Conservation (phyloP, 1,140 invertebrate genomes). For the Telenomus remus region DNA sequence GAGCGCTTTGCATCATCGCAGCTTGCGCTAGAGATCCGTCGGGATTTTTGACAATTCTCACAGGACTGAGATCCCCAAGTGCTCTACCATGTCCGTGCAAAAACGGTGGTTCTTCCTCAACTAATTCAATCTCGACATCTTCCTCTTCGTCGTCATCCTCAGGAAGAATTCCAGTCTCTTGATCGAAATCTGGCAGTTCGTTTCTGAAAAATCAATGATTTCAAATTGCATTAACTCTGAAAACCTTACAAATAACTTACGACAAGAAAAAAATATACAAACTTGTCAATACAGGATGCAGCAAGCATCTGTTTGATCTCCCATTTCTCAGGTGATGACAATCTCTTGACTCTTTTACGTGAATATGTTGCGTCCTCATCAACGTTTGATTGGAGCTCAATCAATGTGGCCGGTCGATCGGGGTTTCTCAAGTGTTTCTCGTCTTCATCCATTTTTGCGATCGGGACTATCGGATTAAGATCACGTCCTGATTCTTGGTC, state of each 20-base stretch:
- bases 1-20: constrained; percentile 99
- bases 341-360: constrained; percentile 88
- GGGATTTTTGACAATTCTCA: constrained; percentile 99
- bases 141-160: constrained; percentile 96
- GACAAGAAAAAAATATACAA: constrained; percentile 12
- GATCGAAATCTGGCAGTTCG: constrained; percentile 94
- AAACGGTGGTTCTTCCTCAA: constrained; percentile 99
- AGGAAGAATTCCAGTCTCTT: constrained; percentile 89
- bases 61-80: constrained; percentile 94
- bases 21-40: constrained; percentile 98
- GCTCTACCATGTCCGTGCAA: constrained; percentile 92
- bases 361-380: constrained; percentile 87
- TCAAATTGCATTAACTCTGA: constrained; percentile 10
- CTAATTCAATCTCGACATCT: constrained; percentile 99
- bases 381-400: constrained; percentile 81
- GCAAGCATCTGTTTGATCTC: constrained; percentile 85
- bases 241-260: no score
- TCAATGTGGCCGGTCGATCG: constrained; percentile 85
- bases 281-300: constrained; percentile 77
- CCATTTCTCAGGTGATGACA: constrained; percentile 97
- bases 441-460: constrained; percentile 75
- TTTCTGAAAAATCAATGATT: constrained; percentile 77
- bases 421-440: constrained; percentile 88
- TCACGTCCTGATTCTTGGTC: constrained; percentile 96
- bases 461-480: constrained; percentile 85